Evolutionary conservation across 2,113 vertebrate genomes (phyloP).

Genomic region (Taurulus bubalis): DNA sequence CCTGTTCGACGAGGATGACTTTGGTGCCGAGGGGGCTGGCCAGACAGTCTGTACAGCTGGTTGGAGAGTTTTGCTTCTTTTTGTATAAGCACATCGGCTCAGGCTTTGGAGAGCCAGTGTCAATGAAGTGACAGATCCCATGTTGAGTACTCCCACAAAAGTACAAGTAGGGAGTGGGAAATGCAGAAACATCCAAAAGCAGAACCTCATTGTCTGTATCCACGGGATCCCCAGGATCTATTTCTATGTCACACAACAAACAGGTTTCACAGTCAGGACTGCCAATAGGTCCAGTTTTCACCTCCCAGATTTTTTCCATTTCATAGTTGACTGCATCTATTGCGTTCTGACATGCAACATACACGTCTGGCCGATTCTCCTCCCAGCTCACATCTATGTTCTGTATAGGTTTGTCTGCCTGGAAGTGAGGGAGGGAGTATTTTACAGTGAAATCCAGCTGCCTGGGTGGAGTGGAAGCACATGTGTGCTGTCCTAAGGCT

Average conservation of each 20-base stretch:
- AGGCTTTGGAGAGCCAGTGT: fast-evolving
- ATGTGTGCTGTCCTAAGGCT: conserved; percentile 72
- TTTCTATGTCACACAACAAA: conserved; percentile 62
- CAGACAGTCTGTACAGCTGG: conserved; percentile 88
- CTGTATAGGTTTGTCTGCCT: conserved; percentile 82
- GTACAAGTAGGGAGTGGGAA: conserved; percentile 79
- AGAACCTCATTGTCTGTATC: conserved; percentile 89
- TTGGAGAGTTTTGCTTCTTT: conserved; percentile 61
- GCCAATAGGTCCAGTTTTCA: conserved; percentile 89
- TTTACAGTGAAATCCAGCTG: conserved; percentile 83
- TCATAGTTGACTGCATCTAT: conserved; percentile 80
- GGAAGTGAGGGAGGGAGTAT: conserved; percentile 84
- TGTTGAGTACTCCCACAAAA: conserved; percentile 87
- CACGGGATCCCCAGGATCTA: conserved; percentile 48
- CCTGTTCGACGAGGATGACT: conserved; percentile 81
- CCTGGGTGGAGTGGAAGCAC: conserved; percentile 71
- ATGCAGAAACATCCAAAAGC: conserved; percentile 80
- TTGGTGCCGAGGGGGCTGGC: conserved; percentile 92
- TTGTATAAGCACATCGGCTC: conserved; percentile 85
- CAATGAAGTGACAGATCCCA: conserved; percentile 89
- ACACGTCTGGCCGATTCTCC: conserved; percentile 62
- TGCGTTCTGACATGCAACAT: conserved; percentile 88
- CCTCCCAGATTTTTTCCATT: conserved; percentile 72
- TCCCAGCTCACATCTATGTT: conserved; percentile 79
- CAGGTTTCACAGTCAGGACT: conserved; percentile 87